Evolutionary conservation across 2,113 vertebrate species (phyloP), one percentile per base, ranked within the genome.

Genomic region (Neomonachus schauinslandi): DNA sequence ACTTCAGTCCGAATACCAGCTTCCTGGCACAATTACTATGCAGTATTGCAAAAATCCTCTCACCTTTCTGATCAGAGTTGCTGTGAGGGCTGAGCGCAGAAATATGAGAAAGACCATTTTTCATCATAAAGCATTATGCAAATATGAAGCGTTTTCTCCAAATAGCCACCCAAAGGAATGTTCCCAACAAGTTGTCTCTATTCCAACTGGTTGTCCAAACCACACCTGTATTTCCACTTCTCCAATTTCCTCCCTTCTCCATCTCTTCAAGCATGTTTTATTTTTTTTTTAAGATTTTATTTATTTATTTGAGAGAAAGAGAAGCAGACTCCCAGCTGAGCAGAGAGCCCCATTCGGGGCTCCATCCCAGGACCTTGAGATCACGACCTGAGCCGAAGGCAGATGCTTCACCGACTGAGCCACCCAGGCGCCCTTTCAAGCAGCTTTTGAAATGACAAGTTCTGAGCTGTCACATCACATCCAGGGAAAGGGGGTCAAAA

Each of bases 221-320:
- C 65, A 96, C 14, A 74, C 65, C 33, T 82, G 46, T 92, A 87
- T 96, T 94, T 84, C 28, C 28, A 89, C 42, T 49, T 59, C 59
- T 85, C 39, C 71, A 80, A 53, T 80, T 7, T 93, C 63, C 28
- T 84, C 22, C 77, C 31, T 67, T 77, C 39, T 86, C 74, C 33
- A 79, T 63, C 89, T 74, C 63, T 76, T 92, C 72, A 95, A 69
- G 71, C n/a, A 19, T 85, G 31, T 53, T 88, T 94, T 83, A 51
- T 42, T n/a, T 36, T 69, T 57, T 87, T 91, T 77, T 46, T 33
- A 82, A 79, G 61, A 63, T 28, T 13, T 65, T 65, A 65, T 65
- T 31, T 51, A 51, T 65, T 65, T 42, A 74, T 74, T 74, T 74
- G 39, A 42, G 39, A 46, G 39, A 46, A 10, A 42, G 71, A 46